Evolutionary conservation across 2,797 vertebrate species (phyloP), one percentile per base, ranked within the genome.

Genomic region (Micropoecilia bifurca): DNA sequence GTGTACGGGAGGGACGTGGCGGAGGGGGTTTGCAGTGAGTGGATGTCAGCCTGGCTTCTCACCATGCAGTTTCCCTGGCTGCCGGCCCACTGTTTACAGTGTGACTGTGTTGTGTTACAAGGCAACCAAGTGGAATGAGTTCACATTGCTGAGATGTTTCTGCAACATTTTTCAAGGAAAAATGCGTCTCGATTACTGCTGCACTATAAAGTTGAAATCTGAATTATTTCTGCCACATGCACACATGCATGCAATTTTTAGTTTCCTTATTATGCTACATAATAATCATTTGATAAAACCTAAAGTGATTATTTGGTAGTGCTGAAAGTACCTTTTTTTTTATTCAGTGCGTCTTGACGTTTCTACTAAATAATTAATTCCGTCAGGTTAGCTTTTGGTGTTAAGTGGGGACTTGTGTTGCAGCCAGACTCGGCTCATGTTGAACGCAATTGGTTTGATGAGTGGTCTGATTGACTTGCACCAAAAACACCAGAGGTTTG

Each of bases 121-220:
- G 87, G 85, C 81, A 79, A 81, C 39, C 13, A 82, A 89, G 90
- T 83, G 81, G 81, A 92, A 80, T 14, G 41, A 80, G 87, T 93
- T 93, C 92, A 86, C 87, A 89, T 92, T 69, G 75, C 83, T 87
- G 74, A 80, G 84, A 90, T 87, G 75, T 71, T 90, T 85, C 74
- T 81, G 74, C 84, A 74, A 73, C 81, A 83, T 75, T 74, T 83
- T 84, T 30, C 76, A 50, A 78, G 39, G 55, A 75, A 53, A 63
- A 83, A 81, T 14, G 68, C 72, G 59, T 78, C 66, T 50, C 36
- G 47, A 10, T 76, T 55, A 72, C 79, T 48, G 33, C 13, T 79
- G 28, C 48, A 43, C 81, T 76, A 74, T 61, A 41, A 81, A 30
- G 47, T 75, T 28, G 73, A 45, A 28, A 28, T 57, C 43, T 61